Base-by-base conservation (phyloP, 1,140 invertebrate genomes). In the Halyomorpha halys region DNA sequence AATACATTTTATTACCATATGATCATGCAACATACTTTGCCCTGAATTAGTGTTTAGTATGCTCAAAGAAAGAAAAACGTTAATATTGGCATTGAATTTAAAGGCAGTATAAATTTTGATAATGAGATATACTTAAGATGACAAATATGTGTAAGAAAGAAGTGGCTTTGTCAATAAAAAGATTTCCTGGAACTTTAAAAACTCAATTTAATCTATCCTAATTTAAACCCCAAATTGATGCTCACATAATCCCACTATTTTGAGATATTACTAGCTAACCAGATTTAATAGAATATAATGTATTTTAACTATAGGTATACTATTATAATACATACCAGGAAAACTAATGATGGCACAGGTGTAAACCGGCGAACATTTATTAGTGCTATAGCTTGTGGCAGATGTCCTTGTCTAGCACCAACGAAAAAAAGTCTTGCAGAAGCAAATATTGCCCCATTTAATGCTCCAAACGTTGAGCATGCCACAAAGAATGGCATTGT, bases 401-500 rank as follows among this genome's bases (percentile, higher is more conserved):
- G 80, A 73, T 96, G 91, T 3, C 91, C 91, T 72, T 94, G 86
- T 47, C 92, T 80, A 0, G 91, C 93, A 3, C 93, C 94, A 23
- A 94, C 93, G 73, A 96, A 97, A 71, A 94, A 92, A 15, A 96
- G 75, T 66, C 89, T 78, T 0, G 89, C 87, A 0, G 89, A 91
- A 15, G 90, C 87, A 74, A 94, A 93, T 62, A 93, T 94, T 9
- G 89, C 89, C 56, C 90, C 91, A 68, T 91, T 92, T 0, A 94
- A 74, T 14, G 89, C 90, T 6, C 90, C 90, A 74, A 93, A 91
- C 2, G 90, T 91, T 3, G 89, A 92, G 65, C 90, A 81, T 11
- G 90, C 90, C 0, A 94, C 91, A 70, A 90, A 92, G 18, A 93
- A 73, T 13, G 91, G 89, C 84, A 95, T 94, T 51, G 84, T 81